phyloP scores from a whole-genome alignment of 2,113 vertebrate genomes.

The Recurvirostra avosetta region DNA sequence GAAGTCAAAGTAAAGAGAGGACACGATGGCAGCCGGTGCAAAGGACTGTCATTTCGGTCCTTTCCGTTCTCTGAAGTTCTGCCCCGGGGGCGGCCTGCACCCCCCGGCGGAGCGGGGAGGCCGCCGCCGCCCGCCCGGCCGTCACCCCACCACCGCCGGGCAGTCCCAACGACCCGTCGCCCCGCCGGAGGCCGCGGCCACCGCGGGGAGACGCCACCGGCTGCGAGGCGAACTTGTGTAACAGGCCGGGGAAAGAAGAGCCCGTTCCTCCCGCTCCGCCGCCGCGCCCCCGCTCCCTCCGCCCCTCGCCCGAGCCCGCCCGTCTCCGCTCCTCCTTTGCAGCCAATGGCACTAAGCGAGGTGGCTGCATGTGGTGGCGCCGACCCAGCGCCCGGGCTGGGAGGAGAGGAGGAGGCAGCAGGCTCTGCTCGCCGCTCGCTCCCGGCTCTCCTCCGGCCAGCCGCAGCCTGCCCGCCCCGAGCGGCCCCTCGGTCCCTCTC shows the following conservation, averaged over 20 bases:
- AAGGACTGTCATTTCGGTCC: accelerated
- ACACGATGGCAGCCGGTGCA: accelerated
- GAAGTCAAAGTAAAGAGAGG: not conserved
- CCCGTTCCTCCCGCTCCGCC: not conserved
- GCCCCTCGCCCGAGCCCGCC: not conserved
- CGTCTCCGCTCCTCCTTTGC: not conserved
- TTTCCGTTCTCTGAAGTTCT: accelerated
- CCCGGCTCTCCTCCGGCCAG: not conserved
- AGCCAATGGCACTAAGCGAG: constrained; percentile 33
- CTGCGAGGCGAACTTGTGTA: not conserved
- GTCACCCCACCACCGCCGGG: not conserved
- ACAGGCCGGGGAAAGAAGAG: not conserved
- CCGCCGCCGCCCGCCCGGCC: not conserved
- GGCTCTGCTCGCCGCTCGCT: not conserved
- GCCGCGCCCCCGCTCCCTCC: constrained; percentile 1
- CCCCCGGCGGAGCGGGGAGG: not conserved
- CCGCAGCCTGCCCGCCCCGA: not conserved
- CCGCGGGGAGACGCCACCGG: not conserved
- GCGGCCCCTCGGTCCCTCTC: not conserved
- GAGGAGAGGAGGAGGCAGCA: not conserved
- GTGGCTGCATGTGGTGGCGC: constrained; percentile 3
- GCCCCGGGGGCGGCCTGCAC: accelerated
- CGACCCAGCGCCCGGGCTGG: not conserved
- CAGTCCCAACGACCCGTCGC: not conserved
- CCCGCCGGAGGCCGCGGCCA: not conserved